phyloP scores from a whole-genome alignment of 2,888 invertebrate genomes.

The Troides helena region DNA sequence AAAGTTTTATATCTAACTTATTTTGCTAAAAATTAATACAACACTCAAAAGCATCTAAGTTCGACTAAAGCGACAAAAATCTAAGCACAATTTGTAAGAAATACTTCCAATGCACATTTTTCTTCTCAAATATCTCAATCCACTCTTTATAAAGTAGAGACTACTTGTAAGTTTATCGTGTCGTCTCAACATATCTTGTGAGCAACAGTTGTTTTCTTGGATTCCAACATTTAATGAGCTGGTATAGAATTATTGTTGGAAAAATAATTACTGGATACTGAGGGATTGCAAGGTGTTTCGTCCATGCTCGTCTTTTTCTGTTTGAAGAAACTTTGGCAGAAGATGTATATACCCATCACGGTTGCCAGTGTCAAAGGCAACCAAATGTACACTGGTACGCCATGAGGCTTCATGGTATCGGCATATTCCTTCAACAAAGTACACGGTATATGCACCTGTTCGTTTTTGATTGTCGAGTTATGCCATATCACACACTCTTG shows the following conservation, averaged over 20 bases:
- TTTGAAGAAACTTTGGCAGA: constrained; percentile 54
- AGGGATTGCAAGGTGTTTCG: constrained; percentile 51
- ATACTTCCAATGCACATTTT: background rate
- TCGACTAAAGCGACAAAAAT: background rate
- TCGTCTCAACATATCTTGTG: background rate
- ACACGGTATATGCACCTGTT: constrained; percentile 58
- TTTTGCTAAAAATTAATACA: background rate
- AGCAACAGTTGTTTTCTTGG: background rate
- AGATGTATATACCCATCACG: constrained; percentile 52
- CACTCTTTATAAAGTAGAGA: too few species aligned
- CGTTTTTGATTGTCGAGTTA: constrained; percentile 53
- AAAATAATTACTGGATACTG: constrained; percentile 47
- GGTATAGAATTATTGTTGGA: constrained; percentile 42
- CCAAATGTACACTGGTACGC: constrained; percentile 67
- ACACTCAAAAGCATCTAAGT: background rate
- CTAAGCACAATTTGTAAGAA: background rate
- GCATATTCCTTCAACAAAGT: constrained; percentile 62
- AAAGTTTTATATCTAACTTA: background rate
- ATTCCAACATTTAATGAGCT: constrained; percentile 6
- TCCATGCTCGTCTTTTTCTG: constrained; percentile 46
- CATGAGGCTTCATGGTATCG: constrained; percentile 58
- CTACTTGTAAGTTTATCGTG: background rate
- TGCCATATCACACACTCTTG: constrained; percentile 70
- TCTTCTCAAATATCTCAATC: background rate
- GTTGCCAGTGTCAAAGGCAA: constrained; percentile 55